These are phyloP conservation scores for Pemphigus obesinymphae DNA, from an alignment of 1,140 invertebrate genomes.

Conservation along the genomic window DNA sequence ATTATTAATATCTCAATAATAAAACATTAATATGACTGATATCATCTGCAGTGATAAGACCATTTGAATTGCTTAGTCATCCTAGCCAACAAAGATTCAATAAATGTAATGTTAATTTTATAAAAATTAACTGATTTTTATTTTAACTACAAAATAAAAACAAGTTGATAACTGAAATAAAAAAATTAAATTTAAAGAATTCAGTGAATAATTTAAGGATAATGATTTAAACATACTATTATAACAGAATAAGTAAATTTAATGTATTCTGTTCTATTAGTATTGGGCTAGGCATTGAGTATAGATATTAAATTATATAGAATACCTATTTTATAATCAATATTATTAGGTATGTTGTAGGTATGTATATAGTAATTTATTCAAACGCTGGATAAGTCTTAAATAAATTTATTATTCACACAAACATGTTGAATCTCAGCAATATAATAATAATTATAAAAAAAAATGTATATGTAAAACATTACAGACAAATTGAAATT, in stretches of 20 bases:
- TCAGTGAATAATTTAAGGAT: not conserved
- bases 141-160: not conserved
- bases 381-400: not conserved
- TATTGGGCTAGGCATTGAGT: too few relatives aligned
- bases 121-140: too few relatives aligned
- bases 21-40: not conserved
- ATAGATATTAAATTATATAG: too few relatives aligned
- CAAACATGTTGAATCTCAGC: not conserved
- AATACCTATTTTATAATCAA: too few relatives aligned
- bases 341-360: too few relatives aligned
- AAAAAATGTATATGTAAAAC: slow-evolving; percentile 18
- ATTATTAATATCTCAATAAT: slow-evolving; percentile 5
- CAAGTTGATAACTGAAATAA: not conserved
- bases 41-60: not conserved
- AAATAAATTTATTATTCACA: slow-evolving; percentile 34
- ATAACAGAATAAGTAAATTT: too few relatives aligned
- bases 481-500: slow-evolving; percentile 32
- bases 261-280: too few relatives aligned
- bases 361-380: not conserved
- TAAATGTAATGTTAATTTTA: not conserved
- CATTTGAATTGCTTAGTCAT: not conserved
- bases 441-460: slow-evolving; percentile 32
- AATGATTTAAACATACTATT: not conserved
- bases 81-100: not conserved
- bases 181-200: too few relatives aligned